Evolutionary conservation across 2,888 invertebrate species (phyloP).

Genomic region (Muschampia plurimacula): DNA sequence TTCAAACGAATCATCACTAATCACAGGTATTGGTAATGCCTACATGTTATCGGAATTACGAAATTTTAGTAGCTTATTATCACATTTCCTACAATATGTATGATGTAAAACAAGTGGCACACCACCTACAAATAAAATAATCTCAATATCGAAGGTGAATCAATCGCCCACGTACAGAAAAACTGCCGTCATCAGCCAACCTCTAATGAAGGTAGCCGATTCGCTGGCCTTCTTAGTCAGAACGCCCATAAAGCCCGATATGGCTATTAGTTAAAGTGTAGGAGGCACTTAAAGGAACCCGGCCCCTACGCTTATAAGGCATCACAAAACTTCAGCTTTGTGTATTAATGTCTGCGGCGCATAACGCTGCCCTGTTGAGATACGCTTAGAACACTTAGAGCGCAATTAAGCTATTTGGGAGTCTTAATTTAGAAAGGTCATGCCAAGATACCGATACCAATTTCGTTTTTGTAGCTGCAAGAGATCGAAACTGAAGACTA

Average conservation of each 20-base stretch:
- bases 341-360: slow-evolving; percentile 28
- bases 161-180: slow-evolving; percentile 75
- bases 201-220: slow-evolving; percentile 80
- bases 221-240: slow-evolving; percentile 72
- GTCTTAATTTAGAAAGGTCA: slow-evolving; percentile 36
- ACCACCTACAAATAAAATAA: slow-evolving; percentile 72
- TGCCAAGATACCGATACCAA: slow-evolving; percentile 23
- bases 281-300: slow-evolving; percentile 70
- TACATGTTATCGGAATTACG: slow-evolving; percentile 40
- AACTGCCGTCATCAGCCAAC: slow-evolving; percentile 67
- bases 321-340: slow-evolving; percentile 38
- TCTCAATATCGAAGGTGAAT: slow-evolving; percentile 81
- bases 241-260: slow-evolving; percentile 79
- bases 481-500: background rate
- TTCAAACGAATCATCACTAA: background rate
- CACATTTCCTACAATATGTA: slow-evolving; percentile 55
- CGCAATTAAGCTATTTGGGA: slow-evolving; percentile 36
- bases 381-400: slow-evolving; percentile 38
- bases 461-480: slow-evolving; percentile 12
- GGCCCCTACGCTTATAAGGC: slow-evolving; percentile 71
- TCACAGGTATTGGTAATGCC: slow-evolving; percentile 26
- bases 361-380: slow-evolving; percentile 24
- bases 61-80: slow-evolving; percentile 55
- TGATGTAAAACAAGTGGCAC: slow-evolving; percentile 57
- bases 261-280: slow-evolving; percentile 79